These are phyloP conservation scores for Tympanoctomys barrerae DNA, from an alignment of 2,797 vertebrate genomes.

Conservation along the genomic window DNA sequence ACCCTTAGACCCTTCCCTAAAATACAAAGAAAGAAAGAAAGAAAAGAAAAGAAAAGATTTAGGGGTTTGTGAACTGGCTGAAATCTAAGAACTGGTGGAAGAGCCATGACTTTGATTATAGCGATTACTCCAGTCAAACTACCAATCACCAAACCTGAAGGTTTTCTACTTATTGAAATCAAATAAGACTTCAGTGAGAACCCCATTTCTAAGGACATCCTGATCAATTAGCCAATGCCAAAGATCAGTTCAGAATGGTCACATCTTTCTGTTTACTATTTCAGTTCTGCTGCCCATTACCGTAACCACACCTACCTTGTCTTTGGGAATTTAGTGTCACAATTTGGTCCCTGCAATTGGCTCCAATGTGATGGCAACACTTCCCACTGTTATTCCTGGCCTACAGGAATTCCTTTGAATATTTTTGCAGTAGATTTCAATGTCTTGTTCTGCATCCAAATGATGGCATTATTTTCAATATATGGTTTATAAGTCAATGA, in stretches of 20 bases:
- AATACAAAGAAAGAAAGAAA: too few relatives aligned
- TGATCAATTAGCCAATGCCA: background rate
- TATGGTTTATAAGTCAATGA: slow-evolving; percentile 28
- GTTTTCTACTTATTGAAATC: background rate
- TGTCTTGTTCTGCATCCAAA: slow-evolving; percentile 32
- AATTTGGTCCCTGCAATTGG: background rate
- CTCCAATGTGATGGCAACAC: background rate
- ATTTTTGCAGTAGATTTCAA: background rate
- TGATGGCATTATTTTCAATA: slow-evolving; percentile 36
- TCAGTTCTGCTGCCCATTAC: background rate
- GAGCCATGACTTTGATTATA: background rate
- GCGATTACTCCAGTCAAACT: background rate
- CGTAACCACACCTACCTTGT: background rate
- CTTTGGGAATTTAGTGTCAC: background rate
- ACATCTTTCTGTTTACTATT: background rate
- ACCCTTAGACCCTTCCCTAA: too few relatives aligned
- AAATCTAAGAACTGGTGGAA: background rate
- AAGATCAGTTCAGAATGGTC: background rate
- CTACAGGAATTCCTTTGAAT: background rate
- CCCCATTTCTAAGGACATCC: background rate
- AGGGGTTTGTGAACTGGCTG: background rate
- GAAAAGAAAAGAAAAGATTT: background rate
- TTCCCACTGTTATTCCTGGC: background rate
- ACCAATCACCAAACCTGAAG: background rate
- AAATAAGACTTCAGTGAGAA: background rate